Evolutionary conservation across 2,113 vertebrate species (phyloP).

Genomic region (Phoxinus phoxinus): DNA sequence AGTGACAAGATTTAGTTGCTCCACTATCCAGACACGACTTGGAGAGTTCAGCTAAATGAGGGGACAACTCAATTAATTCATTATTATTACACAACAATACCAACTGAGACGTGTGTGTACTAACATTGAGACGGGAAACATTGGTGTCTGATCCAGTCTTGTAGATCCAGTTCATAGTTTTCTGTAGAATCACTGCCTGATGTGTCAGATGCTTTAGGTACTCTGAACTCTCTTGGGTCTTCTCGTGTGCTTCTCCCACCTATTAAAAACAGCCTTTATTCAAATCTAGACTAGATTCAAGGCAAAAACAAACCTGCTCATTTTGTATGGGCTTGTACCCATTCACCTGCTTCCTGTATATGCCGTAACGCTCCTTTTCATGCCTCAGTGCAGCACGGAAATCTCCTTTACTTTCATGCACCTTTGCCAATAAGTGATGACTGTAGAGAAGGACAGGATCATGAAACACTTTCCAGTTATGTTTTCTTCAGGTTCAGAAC

Average conservation of each 20-base stretch:
- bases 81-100: not conserved
- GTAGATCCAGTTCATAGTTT: conserved; percentile 91
- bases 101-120: not conserved
- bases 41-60: conserved; percentile 83
- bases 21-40: conserved; percentile 84
- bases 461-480: not conserved
- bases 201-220: conserved; percentile 93
- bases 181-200: conserved; percentile 90
- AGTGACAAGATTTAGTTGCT: conserved; percentile 92
- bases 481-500: not conserved
- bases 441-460: conserved; percentile 66
- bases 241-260: conserved; percentile 89
- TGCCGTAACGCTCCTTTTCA: conserved; percentile 88
- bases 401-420: conserved; percentile 91
- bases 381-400: conserved; percentile 90
- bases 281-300: not conserved
- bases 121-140: conserved; percentile 85
- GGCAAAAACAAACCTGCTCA: not conserved
- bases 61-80: not conserved
- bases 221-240: conserved; percentile 89
- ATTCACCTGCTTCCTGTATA: conserved; percentile 89
- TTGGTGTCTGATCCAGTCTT: conserved; percentile 82
- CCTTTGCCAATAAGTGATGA: conserved; percentile 89
- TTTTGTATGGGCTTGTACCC: not conserved
- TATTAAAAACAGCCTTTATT: conserved; percentile 57